Conservation (phyloP, 2,797 vertebrate genomes). For the Protonibea diacanthus region DNA sequence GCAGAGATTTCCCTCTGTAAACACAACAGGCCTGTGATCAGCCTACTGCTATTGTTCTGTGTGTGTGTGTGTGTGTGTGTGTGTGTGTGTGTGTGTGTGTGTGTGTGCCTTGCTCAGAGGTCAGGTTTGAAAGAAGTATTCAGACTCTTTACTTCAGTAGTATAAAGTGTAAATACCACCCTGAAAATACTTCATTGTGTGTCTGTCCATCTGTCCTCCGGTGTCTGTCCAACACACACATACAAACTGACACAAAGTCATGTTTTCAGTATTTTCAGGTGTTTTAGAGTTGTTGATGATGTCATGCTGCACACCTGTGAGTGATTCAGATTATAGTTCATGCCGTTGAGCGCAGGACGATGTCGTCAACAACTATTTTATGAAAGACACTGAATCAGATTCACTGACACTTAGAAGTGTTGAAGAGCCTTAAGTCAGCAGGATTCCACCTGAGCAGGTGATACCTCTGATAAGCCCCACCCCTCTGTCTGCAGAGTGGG, state of each 20-base stretch:
- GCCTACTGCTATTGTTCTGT: slow-evolving; percentile 83
- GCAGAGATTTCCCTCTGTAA: slow-evolving; percentile 78
- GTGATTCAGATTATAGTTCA: no score
- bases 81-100: slow-evolving; percentile 5
- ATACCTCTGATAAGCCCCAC: not conserved
- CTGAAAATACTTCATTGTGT: no score
- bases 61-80: slow-evolving; percentile 26
- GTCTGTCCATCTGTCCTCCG: no score
- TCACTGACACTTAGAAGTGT: no score
- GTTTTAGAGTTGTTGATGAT: no score
- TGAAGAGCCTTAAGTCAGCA: not conserved
- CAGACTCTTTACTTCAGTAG: not conserved
- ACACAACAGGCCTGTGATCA: slow-evolving; percentile 70
- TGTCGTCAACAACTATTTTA: no score
- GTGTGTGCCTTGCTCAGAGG: slow-evolving; percentile 20
- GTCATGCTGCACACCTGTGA: no score
- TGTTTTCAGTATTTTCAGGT: no score
- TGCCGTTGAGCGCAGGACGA: no score
- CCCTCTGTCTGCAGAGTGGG: slow-evolving; percentile 9
- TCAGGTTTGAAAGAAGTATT: not conserved
- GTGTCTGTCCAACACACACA: no score
- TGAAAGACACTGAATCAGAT: no score
- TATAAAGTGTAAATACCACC: not conserved
- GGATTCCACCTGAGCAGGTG: slow-evolving; percentile 11
- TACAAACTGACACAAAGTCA: no score